These are phyloP conservation scores for Dryococelus australis DNA, from an alignment of 2,888 invertebrate species.

Conservation along the genomic window DNA sequence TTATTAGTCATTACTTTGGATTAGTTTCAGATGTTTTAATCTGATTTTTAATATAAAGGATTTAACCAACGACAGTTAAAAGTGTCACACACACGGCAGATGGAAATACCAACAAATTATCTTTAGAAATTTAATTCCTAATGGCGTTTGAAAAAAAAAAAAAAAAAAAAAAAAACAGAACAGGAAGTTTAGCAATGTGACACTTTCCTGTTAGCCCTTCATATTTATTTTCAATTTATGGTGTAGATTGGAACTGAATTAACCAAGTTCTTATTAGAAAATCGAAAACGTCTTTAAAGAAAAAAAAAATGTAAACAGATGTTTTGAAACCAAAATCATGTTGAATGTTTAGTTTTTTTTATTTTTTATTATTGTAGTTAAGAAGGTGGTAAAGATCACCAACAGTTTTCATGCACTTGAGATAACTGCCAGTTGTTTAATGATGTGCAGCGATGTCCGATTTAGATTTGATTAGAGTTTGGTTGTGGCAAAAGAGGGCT, in stretches of 20 bases:
- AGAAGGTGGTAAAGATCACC: not conserved
- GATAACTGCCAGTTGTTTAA: not conserved
- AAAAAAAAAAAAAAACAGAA: not conserved
- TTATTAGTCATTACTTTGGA: not conserved
- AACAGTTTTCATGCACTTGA: not conserved
- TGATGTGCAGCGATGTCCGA: not conserved
- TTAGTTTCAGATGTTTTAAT: not conserved
- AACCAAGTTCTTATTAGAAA: not conserved
- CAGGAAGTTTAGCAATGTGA: not conserved
- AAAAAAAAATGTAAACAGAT: not conserved
- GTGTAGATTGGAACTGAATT: not conserved
- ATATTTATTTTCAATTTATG: not conserved
- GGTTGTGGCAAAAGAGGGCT: not conserved
- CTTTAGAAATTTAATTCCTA: not conserved
- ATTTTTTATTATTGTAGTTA: not conserved
- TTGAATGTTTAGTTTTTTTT: not conserved
- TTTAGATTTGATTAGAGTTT: not conserved
- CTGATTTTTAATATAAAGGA: not conserved
- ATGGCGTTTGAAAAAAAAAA: not conserved
- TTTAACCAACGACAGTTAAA: not conserved
- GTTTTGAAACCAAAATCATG: not conserved
- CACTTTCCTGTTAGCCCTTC: not conserved
- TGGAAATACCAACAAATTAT: not conserved
- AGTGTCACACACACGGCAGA: constrained; percentile 16
- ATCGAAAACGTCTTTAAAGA: not conserved